Base-by-base conservation (phyloP, 1,140 invertebrate genomes). In the Paraescarpia echinospica region DNA sequence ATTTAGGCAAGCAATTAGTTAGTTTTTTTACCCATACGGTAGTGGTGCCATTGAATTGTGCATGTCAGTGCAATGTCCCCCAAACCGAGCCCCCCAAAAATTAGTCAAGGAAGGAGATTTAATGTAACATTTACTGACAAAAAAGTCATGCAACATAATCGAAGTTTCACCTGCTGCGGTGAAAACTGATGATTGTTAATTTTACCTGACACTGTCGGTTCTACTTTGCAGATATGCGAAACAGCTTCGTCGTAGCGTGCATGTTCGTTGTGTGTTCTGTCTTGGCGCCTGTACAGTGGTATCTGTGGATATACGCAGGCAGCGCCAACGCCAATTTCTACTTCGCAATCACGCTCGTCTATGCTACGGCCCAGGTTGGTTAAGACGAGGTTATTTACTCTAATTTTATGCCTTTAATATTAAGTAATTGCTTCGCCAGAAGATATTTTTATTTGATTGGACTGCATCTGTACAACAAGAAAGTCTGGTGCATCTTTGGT, bases 271-370 rank as follows among this genome's bases (percentile, higher is more conserved):
- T 98, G 35, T 98, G 98, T 34, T 97, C 98, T 90, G 97, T 98
- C 33, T 97, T 99, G 94, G 98, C 98, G 59, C 99, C 99, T 0
- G 98, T 99, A 35, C 97, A 99, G 34, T 99, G 98, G 98, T 98
- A 99, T 96, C 97, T 99, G 33, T 99, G 99, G 99, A 99, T 99
- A 92, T 99, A 99, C 95, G 98, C 98, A 33, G 98, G 99, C 93
- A 99, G 99, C 91, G 99, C 99, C 33, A 99, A 99, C 97, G 99
- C 99, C 0, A 99, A 99, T 96, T 99, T 99, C 95, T 99, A 99
- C 96, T 99, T 99, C 96, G 99, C 99, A 18, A 98, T 99, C 9
- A 99, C 99, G 1, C 96, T 99, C 48, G 98, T 98, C 0, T 99
- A 99, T 96, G 98, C 98, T 35, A 98, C 98, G 91, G 98, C 98